Percentiles rank a stretch among this genome's conserved stretches.
Conservation (phyloP, 2,797 vertebrate genomes). For the Margarornis squamiger region DNA sequence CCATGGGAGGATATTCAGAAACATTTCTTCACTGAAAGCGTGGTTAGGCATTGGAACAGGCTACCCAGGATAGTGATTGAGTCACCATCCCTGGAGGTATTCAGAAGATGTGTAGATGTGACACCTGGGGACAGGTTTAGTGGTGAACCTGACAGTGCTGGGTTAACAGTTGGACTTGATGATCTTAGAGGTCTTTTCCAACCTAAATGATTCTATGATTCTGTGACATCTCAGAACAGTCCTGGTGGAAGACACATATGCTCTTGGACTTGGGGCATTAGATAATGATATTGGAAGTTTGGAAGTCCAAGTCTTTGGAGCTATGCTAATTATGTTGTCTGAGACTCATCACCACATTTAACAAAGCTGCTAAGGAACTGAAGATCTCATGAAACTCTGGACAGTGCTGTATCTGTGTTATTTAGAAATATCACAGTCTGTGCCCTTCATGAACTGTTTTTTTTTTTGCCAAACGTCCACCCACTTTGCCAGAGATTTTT, state of each 20-base stretch:
- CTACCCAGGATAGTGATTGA: rapidly evolving
- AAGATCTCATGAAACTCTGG: not conserved
- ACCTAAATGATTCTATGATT: not conserved
- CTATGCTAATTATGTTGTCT: not conserved
- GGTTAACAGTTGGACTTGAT: not conserved
- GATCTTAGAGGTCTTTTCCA: not conserved
- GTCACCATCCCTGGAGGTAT: not conserved
- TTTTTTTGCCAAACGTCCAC: not conserved
- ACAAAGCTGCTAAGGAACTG: not conserved
- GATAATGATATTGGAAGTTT: not conserved
- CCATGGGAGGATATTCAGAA: not conserved
- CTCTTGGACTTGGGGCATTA: not conserved
- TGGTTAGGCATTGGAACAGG: not conserved
- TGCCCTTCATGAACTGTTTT: not conserved
- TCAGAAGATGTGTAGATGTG: not conserved
- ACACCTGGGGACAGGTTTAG: not conserved
- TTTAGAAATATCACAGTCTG: not conserved
- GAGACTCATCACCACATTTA: not conserved
- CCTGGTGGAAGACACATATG: not conserved
- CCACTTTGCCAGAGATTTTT: not conserved
- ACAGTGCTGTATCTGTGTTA: not conserved
- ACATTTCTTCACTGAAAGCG: not conserved
- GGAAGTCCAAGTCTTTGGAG: not conserved
- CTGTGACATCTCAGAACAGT: not conserved
- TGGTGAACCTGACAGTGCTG: not conserved